Evolutionary conservation across 1,140 invertebrate genomes (phyloP).

Genomic region (Drosophila nannoptera): DNA sequence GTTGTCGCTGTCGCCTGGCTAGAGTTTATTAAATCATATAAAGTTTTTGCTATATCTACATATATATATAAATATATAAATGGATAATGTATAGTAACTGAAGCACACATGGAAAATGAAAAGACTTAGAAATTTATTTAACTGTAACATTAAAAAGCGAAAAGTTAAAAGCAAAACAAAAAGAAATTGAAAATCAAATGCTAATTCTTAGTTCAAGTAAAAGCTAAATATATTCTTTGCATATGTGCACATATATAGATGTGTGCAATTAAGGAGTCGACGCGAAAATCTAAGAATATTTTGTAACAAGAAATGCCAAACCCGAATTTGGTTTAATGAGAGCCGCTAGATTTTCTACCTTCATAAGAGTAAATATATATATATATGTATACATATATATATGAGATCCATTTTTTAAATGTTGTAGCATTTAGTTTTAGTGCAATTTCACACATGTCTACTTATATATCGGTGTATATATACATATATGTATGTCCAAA

Average conservation of each 20-base stretch:
- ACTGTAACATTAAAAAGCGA: constrained; percentile 49
- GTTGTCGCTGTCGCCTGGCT: constrained; percentile 21
- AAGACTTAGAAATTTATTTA: constrained; percentile 77
- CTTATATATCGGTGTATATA: constrained; percentile 36
- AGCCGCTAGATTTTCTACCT: constrained; percentile 65
- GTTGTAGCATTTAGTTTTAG: constrained; percentile 77
- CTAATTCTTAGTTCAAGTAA: constrained; percentile 60
- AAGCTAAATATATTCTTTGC: constrained; percentile 41
- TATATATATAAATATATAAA: constrained; percentile 54
- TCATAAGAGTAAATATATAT: constrained; percentile 9
- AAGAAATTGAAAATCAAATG: constrained; percentile 50
- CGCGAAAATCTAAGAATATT: constrained; percentile 45
- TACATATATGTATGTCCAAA: constrained; percentile 16
- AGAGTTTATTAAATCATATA: constrained; percentile 63
- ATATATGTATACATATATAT: constrained; percentile 17
- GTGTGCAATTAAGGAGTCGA: neutral
- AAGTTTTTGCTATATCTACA: constrained; percentile 71
- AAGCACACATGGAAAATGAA: constrained; percentile 78
- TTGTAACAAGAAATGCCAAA: constrained; percentile 63
- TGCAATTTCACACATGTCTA: constrained; percentile 74
- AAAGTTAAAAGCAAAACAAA: neutral
- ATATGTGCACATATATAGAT: constrained; percentile 37
- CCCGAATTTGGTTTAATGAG: constrained; percentile 54
- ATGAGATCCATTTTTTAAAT: constrained; percentile 64
- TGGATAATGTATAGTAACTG: constrained; percentile 72